Base-by-base conservation (phyloP, 2,113 vertebrate species). In the Lates calcarifer region DNA sequence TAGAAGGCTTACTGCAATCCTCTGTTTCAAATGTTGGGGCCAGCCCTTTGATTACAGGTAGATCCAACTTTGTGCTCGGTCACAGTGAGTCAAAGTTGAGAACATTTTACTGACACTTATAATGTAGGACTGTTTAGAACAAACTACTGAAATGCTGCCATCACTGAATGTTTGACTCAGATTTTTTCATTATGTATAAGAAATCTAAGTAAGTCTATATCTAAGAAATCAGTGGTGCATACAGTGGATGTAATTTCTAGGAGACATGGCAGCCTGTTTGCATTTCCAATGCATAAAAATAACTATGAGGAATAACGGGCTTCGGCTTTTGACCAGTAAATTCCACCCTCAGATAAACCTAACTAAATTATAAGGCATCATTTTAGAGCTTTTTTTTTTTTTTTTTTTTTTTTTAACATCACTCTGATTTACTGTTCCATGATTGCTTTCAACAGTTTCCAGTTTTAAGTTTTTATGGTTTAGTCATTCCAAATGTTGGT, bases 401-500 rank as follows among this genome's bases (percentile, higher is more conserved):
- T n/a, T n/a, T 62, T 61, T 20, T 63, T 61, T 39, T 45, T 12
- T 61, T 78, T 24, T 37, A 37, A 41, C 24, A 49, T 22, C 18
- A 29, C 10, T 77, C 10, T 18, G 20, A 29, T 8, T 65, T 43
- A 31, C 56, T 49, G 24, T 29, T 70, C 26, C 4, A 58, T 71
- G 57, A 33, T 28, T 56, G 15, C 0, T 26, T 26, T 60, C 15
- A 62, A 11, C 18, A 26, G 9, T 39, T 69, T 14, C 9, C 2
- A 15, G 35, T 35, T 29, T 31, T 49, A 7, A 24, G 14, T 43
- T 39, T 77, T 12, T 12, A 37, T 57, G 56, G 18, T 63, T 62
- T 35, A 31, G 45, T 35, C 24, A 43, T 71, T n/a, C 10, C 18
- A 53, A 73, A 51, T 33, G 43, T 33, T 60, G 24, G 26, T 87